phyloP scores from a whole-genome alignment of 2,797 vertebrate genomes.

The Nothura maculosa region DNA sequence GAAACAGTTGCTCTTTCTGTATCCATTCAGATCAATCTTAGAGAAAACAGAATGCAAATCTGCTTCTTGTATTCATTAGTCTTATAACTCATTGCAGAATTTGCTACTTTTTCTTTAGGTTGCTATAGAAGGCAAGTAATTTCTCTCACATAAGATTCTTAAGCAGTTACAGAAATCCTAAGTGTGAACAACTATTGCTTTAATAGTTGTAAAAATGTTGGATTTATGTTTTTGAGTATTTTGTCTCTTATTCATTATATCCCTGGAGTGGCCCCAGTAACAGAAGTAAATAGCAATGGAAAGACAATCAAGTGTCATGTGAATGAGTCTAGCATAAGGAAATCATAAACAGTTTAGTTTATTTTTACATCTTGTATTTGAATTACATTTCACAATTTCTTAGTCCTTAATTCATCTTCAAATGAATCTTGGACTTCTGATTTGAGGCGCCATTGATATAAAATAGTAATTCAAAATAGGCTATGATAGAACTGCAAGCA shows the following conservation, averaged over 20 bases:
- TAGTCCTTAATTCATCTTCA: background rate
- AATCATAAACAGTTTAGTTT: background rate
- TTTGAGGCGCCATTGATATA: background rate
- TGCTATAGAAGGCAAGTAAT: background rate
- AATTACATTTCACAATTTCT: background rate
- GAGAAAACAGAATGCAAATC: background rate
- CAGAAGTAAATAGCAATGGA: background rate
- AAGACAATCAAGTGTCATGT: background rate
- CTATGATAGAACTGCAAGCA: background rate
- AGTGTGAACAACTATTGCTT: background rate
- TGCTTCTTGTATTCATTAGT: background rate
- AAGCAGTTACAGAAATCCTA: background rate
- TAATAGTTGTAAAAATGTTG: background rate
- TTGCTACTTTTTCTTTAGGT: background rate
- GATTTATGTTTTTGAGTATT: background rate
- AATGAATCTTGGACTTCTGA: background rate
- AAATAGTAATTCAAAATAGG: background rate
- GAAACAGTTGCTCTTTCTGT: background rate
- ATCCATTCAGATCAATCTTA: background rate
- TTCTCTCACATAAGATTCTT: background rate
- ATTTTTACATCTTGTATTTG: background rate
- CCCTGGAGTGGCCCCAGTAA: background rate
- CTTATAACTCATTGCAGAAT: background rate
- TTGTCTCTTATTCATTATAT: background rate
- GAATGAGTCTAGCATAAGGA: background rate